A percentile compares a stretch with the other conserved stretches of the same genome.
Evolutionary conservation across 1,140 invertebrate genomes (phyloP).

Genomic region (Apocrypta bakeri): DNA sequence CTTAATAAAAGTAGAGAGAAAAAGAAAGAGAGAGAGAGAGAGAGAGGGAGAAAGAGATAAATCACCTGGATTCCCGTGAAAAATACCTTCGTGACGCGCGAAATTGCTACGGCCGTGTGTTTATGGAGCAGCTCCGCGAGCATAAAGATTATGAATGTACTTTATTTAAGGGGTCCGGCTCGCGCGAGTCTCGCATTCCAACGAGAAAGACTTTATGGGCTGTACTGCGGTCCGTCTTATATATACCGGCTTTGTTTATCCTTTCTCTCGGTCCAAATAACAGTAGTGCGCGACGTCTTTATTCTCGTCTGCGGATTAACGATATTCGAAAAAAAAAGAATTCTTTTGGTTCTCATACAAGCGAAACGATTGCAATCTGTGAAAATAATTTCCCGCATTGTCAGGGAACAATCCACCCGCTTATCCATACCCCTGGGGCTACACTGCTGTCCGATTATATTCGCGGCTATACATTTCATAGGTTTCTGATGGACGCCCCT

Average conservation of each 20-base stretch:
- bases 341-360: neutral
- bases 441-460: neutral
- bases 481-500: neutral
- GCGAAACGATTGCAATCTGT: neutral
- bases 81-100: constrained; percentile 3
- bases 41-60: neutral
- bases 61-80: neutral
- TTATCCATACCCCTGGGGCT: neutral
- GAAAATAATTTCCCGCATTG: constrained; percentile 22
- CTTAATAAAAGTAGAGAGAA: neutral
- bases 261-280: too few species aligned
- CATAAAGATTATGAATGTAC: constrained; percentile 25
- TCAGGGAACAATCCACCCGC: constrained; percentile 12
- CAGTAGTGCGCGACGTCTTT: too few species aligned
- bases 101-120: constrained; percentile 21
- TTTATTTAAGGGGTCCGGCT: constrained; percentile 18
- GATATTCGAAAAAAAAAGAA: neutral
- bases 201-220: neutral
- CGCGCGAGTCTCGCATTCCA: neutral
- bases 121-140: constrained; percentile 35
- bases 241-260: neutral
- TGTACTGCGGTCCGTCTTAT: neutral
- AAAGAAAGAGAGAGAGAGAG: neutral
- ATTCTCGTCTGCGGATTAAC: neutral
- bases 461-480: neutral